These are phyloP conservation scores for Cetoscarus ocellatus DNA, from an alignment of 2,797 vertebrate genomes.

Conservation along the genomic window DNA sequence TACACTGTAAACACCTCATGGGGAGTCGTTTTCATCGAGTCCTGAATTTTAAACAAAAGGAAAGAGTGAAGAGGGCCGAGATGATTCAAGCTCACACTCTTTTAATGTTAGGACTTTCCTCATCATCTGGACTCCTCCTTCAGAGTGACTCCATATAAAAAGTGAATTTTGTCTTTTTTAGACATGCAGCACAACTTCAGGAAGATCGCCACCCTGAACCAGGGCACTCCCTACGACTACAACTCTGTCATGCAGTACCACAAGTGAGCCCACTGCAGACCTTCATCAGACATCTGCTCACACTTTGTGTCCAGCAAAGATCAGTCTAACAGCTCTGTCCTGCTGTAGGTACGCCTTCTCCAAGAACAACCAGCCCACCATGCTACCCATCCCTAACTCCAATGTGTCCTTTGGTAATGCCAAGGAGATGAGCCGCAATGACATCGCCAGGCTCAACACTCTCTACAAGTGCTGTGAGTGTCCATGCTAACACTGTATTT, in stretches of 20 bases:
- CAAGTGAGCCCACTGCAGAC: slow-evolving; percentile 51
- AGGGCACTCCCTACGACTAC: slow-evolving; percentile 81
- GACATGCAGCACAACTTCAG: slow-evolving; percentile 80
- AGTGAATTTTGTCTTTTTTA: slow-evolving; percentile 16
- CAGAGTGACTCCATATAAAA: background rate
- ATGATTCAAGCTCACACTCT: too few relatives aligned
- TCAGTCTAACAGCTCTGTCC: slow-evolving; percentile 5
- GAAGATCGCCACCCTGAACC: slow-evolving; percentile 80
- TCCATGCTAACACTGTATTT: background rate
- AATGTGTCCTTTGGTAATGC: slow-evolving; percentile 73
- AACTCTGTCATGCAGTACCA: slow-evolving; percentile 83
- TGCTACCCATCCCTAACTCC: slow-evolving; percentile 72
- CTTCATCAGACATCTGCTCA: background rate
- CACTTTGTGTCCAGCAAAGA: background rate
- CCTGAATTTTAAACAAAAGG: too few relatives aligned
- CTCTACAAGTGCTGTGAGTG: slow-evolving; percentile 78
- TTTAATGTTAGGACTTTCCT: background rate
- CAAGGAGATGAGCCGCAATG: slow-evolving; percentile 68
- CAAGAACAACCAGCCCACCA: slow-evolving; percentile 75
- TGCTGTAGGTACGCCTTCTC: slow-evolving; percentile 71
- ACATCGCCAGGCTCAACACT: slow-evolving; percentile 72
- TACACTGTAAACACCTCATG: too few relatives aligned
- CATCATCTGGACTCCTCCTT: background rate
- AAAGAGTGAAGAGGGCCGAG: too few relatives aligned
- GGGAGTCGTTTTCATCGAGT: too few relatives aligned